Evolutionary conservation across 1,140 invertebrate species (phyloP).

Genomic region (Cotesia vestalis): DNA sequence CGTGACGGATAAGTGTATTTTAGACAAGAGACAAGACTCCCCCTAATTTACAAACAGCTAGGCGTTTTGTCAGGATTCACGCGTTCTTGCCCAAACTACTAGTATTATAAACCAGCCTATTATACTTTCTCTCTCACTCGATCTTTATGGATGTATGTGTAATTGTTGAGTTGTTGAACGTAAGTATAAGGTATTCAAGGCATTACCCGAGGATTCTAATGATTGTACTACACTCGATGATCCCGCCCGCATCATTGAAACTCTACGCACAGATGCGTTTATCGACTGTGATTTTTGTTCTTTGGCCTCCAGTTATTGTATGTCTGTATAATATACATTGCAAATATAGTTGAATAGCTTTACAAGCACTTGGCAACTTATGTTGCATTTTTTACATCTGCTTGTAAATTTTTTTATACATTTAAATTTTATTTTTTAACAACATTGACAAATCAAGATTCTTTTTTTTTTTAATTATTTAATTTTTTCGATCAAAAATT

Average conservation of each 20-base stretch:
- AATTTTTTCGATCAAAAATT: too few species aligned
- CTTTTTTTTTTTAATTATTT: too few species aligned
- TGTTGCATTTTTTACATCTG: too few species aligned
- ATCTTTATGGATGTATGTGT: not conserved
- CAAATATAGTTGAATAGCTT: not conserved
- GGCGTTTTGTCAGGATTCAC: slow-evolving; percentile 19
- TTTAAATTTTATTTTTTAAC: too few species aligned
- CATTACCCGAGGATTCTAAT: not conserved
- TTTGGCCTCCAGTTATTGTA: not conserved
- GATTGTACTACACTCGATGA: slow-evolving; percentile 25
- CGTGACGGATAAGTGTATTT: slow-evolving; percentile 5
- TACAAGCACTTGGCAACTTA: too few species aligned
- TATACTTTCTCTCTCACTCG: not conserved
- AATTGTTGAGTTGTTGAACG: too few species aligned
- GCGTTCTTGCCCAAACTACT: too few species aligned
- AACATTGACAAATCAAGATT: too few species aligned
- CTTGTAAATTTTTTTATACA: too few species aligned
- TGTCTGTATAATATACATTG: not conserved
- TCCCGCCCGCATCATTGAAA: slow-evolving; percentile 52
- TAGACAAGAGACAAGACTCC: slow-evolving; percentile 26
- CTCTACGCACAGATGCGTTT: slow-evolving; percentile 58
- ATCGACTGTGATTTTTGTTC: not conserved
- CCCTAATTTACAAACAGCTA: slow-evolving; percentile 23
- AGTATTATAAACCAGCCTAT: too few species aligned
- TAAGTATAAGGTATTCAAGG: not conserved